Conservation (phyloP, 2,113 vertebrate species). For the Salvator merianae region DNA sequence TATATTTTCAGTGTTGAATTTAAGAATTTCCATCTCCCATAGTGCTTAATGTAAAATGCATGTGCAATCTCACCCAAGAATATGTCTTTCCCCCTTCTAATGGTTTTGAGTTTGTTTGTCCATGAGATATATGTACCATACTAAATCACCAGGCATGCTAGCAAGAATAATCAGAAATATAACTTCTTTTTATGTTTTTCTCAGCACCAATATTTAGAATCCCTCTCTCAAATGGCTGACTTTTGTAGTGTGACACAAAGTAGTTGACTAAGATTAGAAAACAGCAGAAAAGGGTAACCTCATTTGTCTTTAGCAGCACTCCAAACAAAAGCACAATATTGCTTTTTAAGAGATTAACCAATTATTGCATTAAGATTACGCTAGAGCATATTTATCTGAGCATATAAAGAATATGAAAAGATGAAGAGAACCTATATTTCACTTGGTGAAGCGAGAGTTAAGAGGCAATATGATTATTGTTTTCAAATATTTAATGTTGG, state of each 20-base stretch:
- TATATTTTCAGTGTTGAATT: neutral
- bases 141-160: neutral
- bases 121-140: neutral
- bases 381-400: neutral
- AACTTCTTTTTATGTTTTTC: neutral
- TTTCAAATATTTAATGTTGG: neutral
- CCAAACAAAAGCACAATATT: neutral
- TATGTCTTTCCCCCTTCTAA: neutral
- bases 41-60: constrained; percentile 15
- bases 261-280: rapidly evolving
- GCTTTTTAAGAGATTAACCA: neutral
- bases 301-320: neutral
- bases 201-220: neutral
- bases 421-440: neutral
- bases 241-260: neutral
- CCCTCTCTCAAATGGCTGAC: neutral
- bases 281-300: neutral
- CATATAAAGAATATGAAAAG: neutral
- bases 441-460: neutral
- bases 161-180: neutral
- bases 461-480: neutral
- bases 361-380: neutral
- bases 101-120: neutral
- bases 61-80: neutral
- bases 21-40: constrained; percentile 4